A percentile compares a stretch with the other conserved stretches of the same genome.
phyloP scores from a whole-genome alignment of 2,888 invertebrate species.

The Eupithecia pulchellata region DNA sequence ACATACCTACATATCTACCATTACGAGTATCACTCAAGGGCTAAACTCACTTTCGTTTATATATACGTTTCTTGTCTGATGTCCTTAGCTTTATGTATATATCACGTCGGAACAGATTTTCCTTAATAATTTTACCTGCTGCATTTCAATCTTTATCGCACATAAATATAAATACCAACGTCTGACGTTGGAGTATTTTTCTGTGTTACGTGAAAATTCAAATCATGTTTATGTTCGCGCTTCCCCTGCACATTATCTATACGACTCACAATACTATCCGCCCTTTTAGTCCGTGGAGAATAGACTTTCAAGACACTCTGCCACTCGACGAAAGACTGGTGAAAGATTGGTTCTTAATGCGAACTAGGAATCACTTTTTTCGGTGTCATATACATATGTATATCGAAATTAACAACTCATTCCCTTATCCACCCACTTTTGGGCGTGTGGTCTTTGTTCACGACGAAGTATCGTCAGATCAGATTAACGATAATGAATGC shows the following conservation, averaged over 20 bases:
- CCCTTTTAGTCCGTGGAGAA: constrained; percentile 29
- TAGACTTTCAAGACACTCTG: constrained; percentile 10
- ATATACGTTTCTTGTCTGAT: constrained; percentile 12
- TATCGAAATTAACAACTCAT: not conserved
- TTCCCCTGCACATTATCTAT: constrained; percentile 52
- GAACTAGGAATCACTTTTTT: not conserved
- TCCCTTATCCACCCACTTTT: constrained; percentile 1
- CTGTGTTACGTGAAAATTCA: constrained; percentile 47
- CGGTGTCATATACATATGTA: not conserved
- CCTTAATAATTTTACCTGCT: constrained; percentile 16
- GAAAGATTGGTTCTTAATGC: constrained; percentile 9
- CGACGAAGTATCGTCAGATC: not conserved
- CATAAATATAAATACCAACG: constrained; percentile 29
- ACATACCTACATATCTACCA: not conserved
- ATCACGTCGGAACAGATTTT: constrained; percentile 19
- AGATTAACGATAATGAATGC: not conserved
- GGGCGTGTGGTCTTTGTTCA: not conserved
- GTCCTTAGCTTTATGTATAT: constrained; percentile 14
- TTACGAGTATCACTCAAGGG: not conserved
- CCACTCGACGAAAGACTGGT: not conserved
- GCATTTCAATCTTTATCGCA: constrained; percentile 24
- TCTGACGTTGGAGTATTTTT: constrained; percentile 38
- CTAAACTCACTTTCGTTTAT: not conserved
- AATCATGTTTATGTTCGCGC: constrained; percentile 52
- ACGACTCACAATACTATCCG: constrained; percentile 44